Base-by-base conservation (phyloP, 2,797 vertebrate genomes). In the Selene dorsalis region DNA sequence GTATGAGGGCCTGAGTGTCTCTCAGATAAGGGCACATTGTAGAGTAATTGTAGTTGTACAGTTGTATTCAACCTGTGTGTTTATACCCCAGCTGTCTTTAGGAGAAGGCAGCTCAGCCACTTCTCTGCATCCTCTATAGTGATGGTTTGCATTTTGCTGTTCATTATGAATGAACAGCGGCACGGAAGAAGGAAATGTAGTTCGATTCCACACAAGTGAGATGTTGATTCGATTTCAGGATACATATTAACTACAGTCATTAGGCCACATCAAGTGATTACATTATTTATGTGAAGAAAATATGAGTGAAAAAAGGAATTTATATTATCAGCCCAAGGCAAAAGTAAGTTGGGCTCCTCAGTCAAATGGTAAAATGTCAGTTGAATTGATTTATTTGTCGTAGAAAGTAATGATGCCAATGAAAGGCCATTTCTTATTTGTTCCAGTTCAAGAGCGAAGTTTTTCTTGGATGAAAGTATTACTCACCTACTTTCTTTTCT, bases 341-440 rank as follows among this genome's bases (percentile, higher is more conserved):
- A 41, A 65, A 20, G 77, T 39, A 72, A 77, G 77, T 87, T 70
- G 79, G 84, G 83, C 73, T 84, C 45, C 59, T 90, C 84, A 80
- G 87, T 89, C 82, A 92, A 93, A 88, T 78, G 73, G 86, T 82
- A 85, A 93, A 88, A 92, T 87, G 90, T 87, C 90, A 89, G 80
- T 65, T 77, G 65, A 78, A 91, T 86, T 85, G 87, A 93, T 91
- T 77, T 84, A 83, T 90, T 87, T 80, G 82, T 87, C 52, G 52
- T 7, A 65, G 71, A 41, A 76, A 78, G 66, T 88, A 90, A 89
- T 87, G 73, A 86, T 74, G 73, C 73, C 67, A 66, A 80, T 82
- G 50, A 85, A 88, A 83, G 61, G 59, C 75, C 43, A 77, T 90
- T 89, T 84, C 50, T 87, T 83, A 75, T 85, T 85, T 76, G 69